Evolutionary conservation across 2,113 vertebrate species (phyloP).

Genomic region (Phrynosoma blainvillii): DNA sequence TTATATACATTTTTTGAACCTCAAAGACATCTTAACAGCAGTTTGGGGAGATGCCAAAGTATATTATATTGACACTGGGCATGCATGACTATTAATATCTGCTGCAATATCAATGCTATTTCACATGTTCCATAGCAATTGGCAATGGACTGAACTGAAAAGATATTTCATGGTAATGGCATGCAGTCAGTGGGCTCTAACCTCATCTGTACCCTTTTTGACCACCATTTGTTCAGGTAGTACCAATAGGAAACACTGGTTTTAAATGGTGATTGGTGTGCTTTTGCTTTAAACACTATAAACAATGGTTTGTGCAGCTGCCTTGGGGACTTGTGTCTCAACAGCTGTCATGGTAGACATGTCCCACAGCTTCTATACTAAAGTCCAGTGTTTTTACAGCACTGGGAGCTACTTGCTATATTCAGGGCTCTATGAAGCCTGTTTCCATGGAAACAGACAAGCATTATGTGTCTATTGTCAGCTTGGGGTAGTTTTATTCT

Average conservation of each 20-base stretch:
- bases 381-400: background rate
- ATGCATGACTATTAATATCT: background rate
- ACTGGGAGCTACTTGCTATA: constrained; percentile 48
- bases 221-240: fast-evolving
- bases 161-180: background rate
- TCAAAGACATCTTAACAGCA: background rate
- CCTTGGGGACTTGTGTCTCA: background rate
- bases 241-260: background rate
- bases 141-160: background rate
- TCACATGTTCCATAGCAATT: background rate
- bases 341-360: fast-evolving
- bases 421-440: constrained; percentile 28
- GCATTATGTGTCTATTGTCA: constrained; percentile 65
- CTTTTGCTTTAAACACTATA: background rate
- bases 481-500: constrained; percentile 55
- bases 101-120: background rate
- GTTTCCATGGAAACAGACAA: constrained; percentile 72
- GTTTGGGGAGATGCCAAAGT: background rate
- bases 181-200: background rate
- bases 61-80: background rate
- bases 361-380: background rate
- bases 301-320: background rate
- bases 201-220: background rate
- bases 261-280: background rate
- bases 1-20: background rate